A percentile compares a stretch with the other conserved stretches of the same genome.
Evolutionary conservation across 2,888 invertebrate genomes (phyloP).

Genomic region (Phortica okadai): DNA sequence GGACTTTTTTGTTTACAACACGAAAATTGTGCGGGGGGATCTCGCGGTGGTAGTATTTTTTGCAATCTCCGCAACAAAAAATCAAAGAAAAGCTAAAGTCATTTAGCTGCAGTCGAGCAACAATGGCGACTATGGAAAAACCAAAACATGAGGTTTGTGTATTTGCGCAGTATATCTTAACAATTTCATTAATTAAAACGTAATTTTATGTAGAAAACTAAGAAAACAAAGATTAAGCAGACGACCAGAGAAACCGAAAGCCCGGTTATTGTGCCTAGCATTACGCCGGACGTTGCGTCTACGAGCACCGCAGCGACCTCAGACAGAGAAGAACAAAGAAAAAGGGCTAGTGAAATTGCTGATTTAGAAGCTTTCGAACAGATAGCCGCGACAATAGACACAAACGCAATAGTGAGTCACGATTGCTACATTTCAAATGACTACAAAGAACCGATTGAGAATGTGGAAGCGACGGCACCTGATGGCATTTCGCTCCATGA

Average conservation of each 20-base stretch:
- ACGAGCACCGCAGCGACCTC: conserved; percentile 38
- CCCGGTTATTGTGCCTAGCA: conserved; percentile 53
- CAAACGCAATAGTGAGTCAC: conserved; percentile 58
- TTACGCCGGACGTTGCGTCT: conserved; percentile 45
- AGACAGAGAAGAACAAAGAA: conserved; percentile 6
- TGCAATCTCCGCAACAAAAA: too few relatives aligned
- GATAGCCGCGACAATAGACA: conserved; percentile 31
- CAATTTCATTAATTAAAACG: conserved; percentile 17
- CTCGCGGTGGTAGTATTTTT: too few relatives aligned
- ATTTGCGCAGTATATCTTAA: conserved; percentile 14
- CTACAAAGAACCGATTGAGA: conserved; percentile 28
- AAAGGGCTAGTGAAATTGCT: conserved; percentile 3
- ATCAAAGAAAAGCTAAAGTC: not conserved
- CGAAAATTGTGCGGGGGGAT: too few relatives aligned
- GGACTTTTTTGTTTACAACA: too few relatives aligned
- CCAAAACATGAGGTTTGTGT: conserved; percentile 70
- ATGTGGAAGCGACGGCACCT: not conserved
- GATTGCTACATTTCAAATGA: conserved; percentile 65
- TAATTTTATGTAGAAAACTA: conserved; percentile 58
- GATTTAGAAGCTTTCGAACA: conserved; percentile 34
- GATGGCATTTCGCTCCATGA: conserved; percentile 34
- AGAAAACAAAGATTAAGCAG: conserved; percentile 49
- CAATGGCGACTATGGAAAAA: conserved; percentile 75
- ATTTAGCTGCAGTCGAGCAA: conserved; percentile 18
- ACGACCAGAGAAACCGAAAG: conserved; percentile 33